Conservation (phyloP, 2,113 vertebrate genomes). For the Sander vitreus region DNA sequence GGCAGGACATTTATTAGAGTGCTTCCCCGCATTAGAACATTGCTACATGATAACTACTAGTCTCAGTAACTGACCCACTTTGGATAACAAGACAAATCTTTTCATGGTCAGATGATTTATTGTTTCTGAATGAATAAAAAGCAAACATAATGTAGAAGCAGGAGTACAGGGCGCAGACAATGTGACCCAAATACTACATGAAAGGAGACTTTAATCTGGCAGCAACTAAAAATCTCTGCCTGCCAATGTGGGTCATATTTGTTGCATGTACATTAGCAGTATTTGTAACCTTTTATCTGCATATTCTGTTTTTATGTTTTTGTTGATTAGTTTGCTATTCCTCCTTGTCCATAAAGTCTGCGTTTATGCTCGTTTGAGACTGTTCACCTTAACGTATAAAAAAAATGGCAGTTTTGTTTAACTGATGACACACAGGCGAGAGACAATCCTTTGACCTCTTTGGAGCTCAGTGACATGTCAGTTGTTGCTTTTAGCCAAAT, state of each 20-base stretch:
- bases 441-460: background rate
- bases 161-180: background rate
- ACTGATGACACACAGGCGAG: background rate
- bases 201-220: background rate
- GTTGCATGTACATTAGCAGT: background rate
- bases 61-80: slow-evolving; percentile 45
- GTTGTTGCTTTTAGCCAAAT: background rate
- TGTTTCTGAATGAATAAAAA: slow-evolving; percentile 13
- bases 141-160: background rate
- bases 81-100: background rate
- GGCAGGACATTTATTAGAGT: slow-evolving; percentile 10
- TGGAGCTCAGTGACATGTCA: background rate
- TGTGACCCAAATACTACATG: slow-evolving; percentile 30
- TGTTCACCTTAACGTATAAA: background rate
- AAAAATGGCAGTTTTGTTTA: background rate
- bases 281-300: background rate
- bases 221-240: background rate
- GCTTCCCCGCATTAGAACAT: background rate
- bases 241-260: background rate
- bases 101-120: background rate
- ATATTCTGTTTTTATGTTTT: background rate
- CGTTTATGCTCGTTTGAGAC: background rate
- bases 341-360: background rate
- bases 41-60: background rate
- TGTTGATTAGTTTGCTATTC: background rate